Evolutionary conservation across 37 sponge, comb jelly and placozoan genomes (phyloP).

Genomic region (Spongilla lacustris): DNA sequence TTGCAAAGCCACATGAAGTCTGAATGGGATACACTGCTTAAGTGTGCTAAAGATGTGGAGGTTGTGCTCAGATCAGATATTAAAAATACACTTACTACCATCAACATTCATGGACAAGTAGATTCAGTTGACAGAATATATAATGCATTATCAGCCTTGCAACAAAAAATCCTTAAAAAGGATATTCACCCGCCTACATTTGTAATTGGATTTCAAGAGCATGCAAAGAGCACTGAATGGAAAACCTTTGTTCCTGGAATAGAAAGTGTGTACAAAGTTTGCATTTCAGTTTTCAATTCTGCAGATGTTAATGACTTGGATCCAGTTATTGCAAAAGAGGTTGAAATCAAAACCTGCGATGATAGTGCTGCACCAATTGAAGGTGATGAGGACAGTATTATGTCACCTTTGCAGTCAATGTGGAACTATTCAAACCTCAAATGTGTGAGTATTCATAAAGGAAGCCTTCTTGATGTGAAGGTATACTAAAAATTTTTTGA

Average conservation of each 20-base stretch:
- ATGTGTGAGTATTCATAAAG: neutral
- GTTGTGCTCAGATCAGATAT: neutral
- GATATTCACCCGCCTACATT: neutral
- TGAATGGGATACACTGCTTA: conserved; percentile 13
- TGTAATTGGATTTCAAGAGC: neutral
- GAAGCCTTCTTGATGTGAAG: conserved; percentile 26
- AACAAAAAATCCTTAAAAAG: neutral
- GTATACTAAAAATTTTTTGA: conserved; percentile 1
- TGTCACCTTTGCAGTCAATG: neutral
- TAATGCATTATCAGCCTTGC: neutral
- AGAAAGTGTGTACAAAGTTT: conserved; percentile 7
- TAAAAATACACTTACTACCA: neutral
- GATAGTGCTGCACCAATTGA: neutral
- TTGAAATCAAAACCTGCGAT: neutral
- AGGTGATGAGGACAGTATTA: neutral
- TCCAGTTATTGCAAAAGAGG: neutral
- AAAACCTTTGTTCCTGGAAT: conserved; percentile 10
- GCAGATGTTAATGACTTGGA: neutral
- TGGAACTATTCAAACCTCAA: neutral
- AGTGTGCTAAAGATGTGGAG: neutral
- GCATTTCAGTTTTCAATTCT: conserved; percentile 7
- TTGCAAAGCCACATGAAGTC: conserved; percentile 5
- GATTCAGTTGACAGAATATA: neutral
- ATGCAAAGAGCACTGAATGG: conserved; percentile 4
- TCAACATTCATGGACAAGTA: neutral